Evolutionary conservation across 2,113 vertebrate species (phyloP).

Genomic region (Ariopsis seemanni): DNA sequence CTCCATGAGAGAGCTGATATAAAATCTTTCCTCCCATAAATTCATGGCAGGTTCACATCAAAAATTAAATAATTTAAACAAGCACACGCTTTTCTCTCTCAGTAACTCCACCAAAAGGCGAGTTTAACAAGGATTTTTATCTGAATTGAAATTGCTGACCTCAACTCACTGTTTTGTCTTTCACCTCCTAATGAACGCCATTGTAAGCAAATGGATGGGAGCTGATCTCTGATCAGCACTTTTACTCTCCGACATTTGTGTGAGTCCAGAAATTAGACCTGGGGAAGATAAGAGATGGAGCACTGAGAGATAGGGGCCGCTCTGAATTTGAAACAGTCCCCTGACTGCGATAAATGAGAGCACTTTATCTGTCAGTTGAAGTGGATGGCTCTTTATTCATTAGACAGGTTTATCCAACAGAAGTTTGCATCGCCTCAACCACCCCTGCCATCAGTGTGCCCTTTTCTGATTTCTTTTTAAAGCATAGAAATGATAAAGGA

Average conservation of each 20-base stretch:
- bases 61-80: slow-evolving; percentile 2
- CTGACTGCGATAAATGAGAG: slow-evolving; percentile 34
- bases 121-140: neutral
- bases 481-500: neutral
- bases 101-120: neutral
- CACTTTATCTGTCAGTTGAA: slow-evolving; percentile 46
- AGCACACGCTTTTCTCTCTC: neutral
- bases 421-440: neutral
- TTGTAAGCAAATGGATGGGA: neutral
- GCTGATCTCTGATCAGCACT: slow-evolving; percentile 12
- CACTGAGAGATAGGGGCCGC: neutral
- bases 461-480: neutral
- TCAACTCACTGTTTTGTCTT: neutral
- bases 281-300: slow-evolving; percentile 16
- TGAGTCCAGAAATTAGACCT: neutral
- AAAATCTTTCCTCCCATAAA: neutral
- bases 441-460: neutral
- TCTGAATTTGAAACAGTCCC: slow-evolving; percentile 30
- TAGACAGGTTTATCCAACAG: slow-evolving; percentile 28
- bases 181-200: neutral
- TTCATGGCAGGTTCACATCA: slow-evolving; percentile 1
- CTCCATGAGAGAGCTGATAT: neutral
- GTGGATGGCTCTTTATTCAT: slow-evolving; percentile 39
- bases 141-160: neutral
- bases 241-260: slow-evolving; percentile 3